Conservation (phyloP, 2,797 vertebrate genomes). For the Cacajao melanocephalus region DNA sequence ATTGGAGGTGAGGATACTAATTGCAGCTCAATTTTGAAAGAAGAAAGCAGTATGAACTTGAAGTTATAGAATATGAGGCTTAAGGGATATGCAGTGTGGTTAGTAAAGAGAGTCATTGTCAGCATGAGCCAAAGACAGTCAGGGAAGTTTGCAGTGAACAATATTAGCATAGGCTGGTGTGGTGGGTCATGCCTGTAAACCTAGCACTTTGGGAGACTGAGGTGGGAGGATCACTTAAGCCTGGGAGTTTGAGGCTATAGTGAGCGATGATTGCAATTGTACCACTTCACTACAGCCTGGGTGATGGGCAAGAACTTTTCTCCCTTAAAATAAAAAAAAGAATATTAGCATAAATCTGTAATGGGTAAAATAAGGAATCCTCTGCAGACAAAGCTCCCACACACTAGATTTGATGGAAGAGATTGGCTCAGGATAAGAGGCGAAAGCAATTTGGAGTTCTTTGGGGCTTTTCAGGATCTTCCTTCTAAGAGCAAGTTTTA, state of each 20-base stretch:
- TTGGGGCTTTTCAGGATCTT: not conserved
- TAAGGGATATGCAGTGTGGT: not conserved
- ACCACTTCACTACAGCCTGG: too few species aligned
- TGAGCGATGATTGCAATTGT: too few species aligned
- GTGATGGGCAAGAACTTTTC: too few species aligned
- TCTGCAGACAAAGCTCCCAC: constrained; percentile 58
- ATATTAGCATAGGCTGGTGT: not conserved
- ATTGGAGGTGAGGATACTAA: not conserved
- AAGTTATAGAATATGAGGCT: not conserved
- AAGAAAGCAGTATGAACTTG: not conserved
- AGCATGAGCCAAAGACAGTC: not conserved
- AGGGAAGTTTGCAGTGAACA: constrained; percentile 50
- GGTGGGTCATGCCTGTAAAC: too few species aligned
- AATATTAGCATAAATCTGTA: constrained; percentile 23
- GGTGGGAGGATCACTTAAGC: too few species aligned
- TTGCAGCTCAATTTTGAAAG: not conserved
- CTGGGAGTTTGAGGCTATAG: too few species aligned
- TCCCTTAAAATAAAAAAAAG: not conserved
- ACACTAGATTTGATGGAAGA: constrained; percentile 48
- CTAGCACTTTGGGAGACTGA: too few species aligned
- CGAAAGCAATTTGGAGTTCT: not conserved
- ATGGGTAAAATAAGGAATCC: constrained; percentile 72
- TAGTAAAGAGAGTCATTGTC: not conserved
- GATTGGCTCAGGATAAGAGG: not conserved
- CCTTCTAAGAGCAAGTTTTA: not conserved